Evolutionary conservation across 2,113 vertebrate species (phyloP).

Genomic region (Micronycteris hirsuta): DNA sequence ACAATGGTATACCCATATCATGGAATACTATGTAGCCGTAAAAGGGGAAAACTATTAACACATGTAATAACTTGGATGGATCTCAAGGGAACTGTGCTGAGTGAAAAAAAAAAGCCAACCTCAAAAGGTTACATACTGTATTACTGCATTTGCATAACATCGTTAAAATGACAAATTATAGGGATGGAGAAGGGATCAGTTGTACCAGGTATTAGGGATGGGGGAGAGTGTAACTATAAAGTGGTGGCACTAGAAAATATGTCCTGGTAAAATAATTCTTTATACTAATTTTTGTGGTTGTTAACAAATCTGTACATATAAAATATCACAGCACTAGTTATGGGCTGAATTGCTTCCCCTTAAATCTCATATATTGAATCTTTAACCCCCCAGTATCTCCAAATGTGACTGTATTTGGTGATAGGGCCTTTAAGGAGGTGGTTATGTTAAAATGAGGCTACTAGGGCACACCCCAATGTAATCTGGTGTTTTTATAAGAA

Average conservation of each 20-base stretch:
- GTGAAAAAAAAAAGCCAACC: neutral
- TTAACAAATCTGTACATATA: conserved; percentile 2
- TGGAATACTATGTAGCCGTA: neutral
- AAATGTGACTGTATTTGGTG: neutral
- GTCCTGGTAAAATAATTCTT: neutral
- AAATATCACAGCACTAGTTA: neutral
- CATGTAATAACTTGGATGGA: neutral
- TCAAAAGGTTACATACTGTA: neutral
- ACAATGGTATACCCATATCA: neutral
- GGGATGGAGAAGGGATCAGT: neutral
- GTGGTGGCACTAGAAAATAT: neutral
- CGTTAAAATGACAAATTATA: conserved; percentile 9
- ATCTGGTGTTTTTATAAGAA: neutral
- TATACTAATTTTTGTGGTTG: neutral
- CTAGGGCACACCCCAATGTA: neutral
- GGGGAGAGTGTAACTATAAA: neutral
- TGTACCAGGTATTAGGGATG: neutral
- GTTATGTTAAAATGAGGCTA: neutral
- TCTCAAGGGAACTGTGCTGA: neutral
- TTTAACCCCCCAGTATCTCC: neutral
- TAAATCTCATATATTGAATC: neutral
- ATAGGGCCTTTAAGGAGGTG: no score
- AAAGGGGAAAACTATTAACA: neutral
- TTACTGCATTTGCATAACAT: neutral
- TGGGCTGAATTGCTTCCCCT: neutral